These are phyloP conservation scores for Catagonus wagneri DNA, from an alignment of 2,113 vertebrate genomes.

Conservation along the genomic window DNA sequence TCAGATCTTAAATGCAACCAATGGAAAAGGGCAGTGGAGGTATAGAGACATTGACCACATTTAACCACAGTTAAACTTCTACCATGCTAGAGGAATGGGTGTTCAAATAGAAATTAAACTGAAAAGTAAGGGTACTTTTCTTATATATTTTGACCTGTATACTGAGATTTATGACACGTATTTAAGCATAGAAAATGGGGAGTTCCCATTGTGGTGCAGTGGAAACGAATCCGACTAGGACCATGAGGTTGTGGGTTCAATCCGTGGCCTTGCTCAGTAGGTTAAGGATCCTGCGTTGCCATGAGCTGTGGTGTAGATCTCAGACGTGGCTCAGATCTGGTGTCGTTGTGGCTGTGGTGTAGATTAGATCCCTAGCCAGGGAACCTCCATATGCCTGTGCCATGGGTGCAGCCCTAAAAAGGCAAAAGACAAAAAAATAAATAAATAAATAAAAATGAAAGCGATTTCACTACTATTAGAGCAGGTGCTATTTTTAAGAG, in stretches of 20 bases:
- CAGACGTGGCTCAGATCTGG: too few species aligned
- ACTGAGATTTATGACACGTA: background rate
- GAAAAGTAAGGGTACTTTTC: constrained; percentile 22
- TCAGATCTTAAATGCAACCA: background rate
- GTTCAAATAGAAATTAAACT: constrained; percentile 21
- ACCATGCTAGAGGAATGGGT: background rate
- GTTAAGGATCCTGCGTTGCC: too few species aligned
- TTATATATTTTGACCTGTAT: background rate
- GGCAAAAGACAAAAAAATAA: too few species aligned
- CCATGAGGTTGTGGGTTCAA: too few species aligned
- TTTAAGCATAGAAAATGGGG: background rate
- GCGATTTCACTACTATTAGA: background rate
- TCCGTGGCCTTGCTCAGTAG: too few species aligned
- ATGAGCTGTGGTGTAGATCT: too few species aligned
- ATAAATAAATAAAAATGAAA: background rate
- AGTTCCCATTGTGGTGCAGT: too few species aligned
- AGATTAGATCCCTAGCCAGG: too few species aligned
- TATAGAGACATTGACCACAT: background rate
- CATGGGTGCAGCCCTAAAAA: too few species aligned
- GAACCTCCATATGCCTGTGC: too few species aligned
- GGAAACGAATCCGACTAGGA: too few species aligned
- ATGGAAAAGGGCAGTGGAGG: background rate
- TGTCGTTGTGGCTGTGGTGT: too few species aligned
- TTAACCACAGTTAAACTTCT: background rate
- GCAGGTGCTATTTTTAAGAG: background rate